Percentiles rank a stretch among this genome's conserved stretches.
Evolutionary conservation across 53 echinoderm and acorn worm genomes (phyloP).

Genomic region (Holothuria scabra): DNA sequence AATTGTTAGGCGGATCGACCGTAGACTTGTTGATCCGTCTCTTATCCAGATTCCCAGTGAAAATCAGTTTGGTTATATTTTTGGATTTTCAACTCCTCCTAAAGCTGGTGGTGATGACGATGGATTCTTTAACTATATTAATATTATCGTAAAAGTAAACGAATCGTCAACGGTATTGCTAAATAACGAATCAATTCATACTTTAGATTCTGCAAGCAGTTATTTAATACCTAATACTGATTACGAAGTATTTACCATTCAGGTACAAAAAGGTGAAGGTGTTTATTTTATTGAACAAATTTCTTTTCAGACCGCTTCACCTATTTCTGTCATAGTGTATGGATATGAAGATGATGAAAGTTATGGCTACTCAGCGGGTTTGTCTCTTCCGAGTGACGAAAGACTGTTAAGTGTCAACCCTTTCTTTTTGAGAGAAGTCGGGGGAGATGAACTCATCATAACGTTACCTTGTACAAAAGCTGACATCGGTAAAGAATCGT

Average conservation of each 20-base stretch:
- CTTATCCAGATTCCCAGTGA: conserved; percentile 68
- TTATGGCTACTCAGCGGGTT: conserved; percentile 72
- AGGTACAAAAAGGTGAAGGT: conserved; percentile 70
- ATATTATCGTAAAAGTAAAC: conserved; percentile 55
- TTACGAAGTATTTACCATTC: conserved; percentile 52
- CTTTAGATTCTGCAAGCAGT: not conserved
- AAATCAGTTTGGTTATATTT: conserved; percentile 62
- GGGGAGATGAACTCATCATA: conserved; percentile 55
- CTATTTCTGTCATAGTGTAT: conserved; percentile 71
- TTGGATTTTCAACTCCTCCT: conserved; percentile 69
- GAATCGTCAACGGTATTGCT: conserved; percentile 30
- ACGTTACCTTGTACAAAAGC: conserved; percentile 57
- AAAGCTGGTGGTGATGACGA: conserved; percentile 51
- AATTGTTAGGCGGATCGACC: conserved; percentile 34
- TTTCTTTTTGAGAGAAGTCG: conserved; percentile 66
- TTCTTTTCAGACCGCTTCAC: conserved; percentile 41
- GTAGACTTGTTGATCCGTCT: conserved; percentile 55
- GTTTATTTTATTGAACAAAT: conserved; percentile 66
- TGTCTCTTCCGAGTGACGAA: conserved; percentile 56
- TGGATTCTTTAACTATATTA: conserved; percentile 66
- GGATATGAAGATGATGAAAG: conserved; percentile 60
- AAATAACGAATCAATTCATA: conserved; percentile 45
- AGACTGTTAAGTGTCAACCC: conserved; percentile 52
- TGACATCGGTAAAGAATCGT: not conserved
- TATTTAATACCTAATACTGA: conserved; percentile 37